Evolutionary conservation across 1,140 invertebrate species (phyloP), one percentile per base, ranked within the genome.

Genomic region (Aphis craccivora): DNA sequence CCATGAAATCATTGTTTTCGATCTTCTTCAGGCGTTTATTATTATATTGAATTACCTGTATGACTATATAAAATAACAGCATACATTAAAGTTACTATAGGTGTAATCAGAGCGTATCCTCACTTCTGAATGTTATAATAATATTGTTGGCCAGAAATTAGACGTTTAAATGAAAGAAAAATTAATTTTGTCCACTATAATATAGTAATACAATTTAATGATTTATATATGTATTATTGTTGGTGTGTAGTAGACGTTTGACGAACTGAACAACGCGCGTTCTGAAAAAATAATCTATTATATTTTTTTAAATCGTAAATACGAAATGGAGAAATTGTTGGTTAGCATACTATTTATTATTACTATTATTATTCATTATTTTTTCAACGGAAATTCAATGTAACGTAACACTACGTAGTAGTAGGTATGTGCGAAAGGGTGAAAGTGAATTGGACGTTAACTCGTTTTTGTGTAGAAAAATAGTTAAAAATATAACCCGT

Each of bases 391-490:
- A 37, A 92, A 84, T 93, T 86, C 48, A 43, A 84, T 92, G 76
- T 84, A 40, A 93, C 81, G 91, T 84, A 90, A 25, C 43, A 35
- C 37, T 40, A 40, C 35, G 9, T 25, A 53, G 35, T 35, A 11
- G 67, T 43, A 93, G 43, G 91, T 43, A 93, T 55, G 91, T 51
- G 81, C 81, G 35, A 93, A 93, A 93, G 91, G 91, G 91, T 93
- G 91, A 93, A 93, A 93, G 91, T 93, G 76, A 86, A 93, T 93
- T 84, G 48, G 5, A 53, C 48, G 37, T 93, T 51, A 53, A 86
- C 91, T 93, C 45, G 91, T 86, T 93, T 93, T 93, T 93, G 9
- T 84, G 37, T 40, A 84, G 81, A 93, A 93, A 51, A 84, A 92
- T 51, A 67, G 25, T 43, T 14, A 90, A 91, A 88, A 51, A 88